Evolutionary conservation across 2,797 vertebrate species (phyloP), one percentile per base, ranked within the genome.

Genomic region (Gallirallus australis): DNA sequence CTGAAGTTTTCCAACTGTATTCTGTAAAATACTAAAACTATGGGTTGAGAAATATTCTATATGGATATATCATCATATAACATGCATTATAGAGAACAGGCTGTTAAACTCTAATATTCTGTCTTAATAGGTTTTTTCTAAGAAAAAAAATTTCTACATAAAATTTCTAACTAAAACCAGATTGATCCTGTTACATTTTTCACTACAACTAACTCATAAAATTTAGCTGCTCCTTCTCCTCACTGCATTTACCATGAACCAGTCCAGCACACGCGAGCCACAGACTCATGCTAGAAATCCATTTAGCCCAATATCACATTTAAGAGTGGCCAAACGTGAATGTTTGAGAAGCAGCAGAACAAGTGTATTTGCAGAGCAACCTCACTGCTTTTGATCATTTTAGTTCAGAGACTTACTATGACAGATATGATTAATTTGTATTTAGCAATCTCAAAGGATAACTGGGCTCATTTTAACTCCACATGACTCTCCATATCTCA

Each of bases 401-500:
- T 33, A 66, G 13, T 27, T 64, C 30, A 28, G 7, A 27, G 33
- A 45, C 16, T 47, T 65, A 50, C 15, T 54, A 24, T 45, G 42
- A 45, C 42, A 53, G 8, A 60, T 35, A 52, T 0, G 7, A 23
- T 40, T 48, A 48, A 45, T 53, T 68, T 60, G 28, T 40, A 69
- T 57, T 89, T 72, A 76, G 37, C 9, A 21, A 69, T 61, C 63
- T 60, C 45, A 57, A 65, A 71, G 14, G 25, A 61, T 60, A 79
- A 57, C 30, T n/a, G n/a, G 15, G 16, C 57, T 76, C 33, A n/a
- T 47, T 86, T 78, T 63, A 93, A 77, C 37, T 72, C 20, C 21
- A 15, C 0, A 1, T 27, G 7, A 18, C 9, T 82, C 33, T 77
- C 40, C 11, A 1, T 12, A 8, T 45, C 33, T 53, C 56, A 23